Conservation (phyloP, 2,888 invertebrate species). For the Omphaloscelis lunosa region DNA sequence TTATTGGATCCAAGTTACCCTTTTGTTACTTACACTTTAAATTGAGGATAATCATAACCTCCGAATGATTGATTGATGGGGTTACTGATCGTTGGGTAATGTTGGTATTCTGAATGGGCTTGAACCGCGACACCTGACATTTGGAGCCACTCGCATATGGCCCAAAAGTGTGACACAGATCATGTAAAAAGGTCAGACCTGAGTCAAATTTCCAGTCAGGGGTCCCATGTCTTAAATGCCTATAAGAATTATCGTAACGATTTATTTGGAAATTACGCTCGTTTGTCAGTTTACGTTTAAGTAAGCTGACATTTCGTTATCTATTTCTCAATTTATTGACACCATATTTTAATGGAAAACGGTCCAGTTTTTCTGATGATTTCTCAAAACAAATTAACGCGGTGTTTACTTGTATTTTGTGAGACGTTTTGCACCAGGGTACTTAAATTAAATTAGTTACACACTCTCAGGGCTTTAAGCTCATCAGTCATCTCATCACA, state of each 20-base stretch:
- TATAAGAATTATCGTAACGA: conserved; percentile 51
- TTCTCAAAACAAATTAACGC: conserved; percentile 40
- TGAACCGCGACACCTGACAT: conserved; percentile 72
- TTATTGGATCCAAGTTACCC: conserved; percentile 62
- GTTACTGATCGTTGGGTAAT: conserved; percentile 69
- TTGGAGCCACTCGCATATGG: conserved; percentile 66
- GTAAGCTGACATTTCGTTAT: conserved; percentile 60
- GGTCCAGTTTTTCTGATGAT: conserved; percentile 37
- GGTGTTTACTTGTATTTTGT: conserved; percentile 20
- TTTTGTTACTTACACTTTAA: conserved; percentile 67
- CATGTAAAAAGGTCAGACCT: conserved; percentile 68
- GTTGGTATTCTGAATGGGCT: conserved; percentile 68
- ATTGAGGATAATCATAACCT: conserved; percentile 75
- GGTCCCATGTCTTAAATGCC: conserved; percentile 59
- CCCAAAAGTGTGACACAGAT: conserved; percentile 69
- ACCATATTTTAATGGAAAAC: conserved; percentile 49
- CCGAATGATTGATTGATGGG: conserved; percentile 72
- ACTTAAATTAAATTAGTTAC: conserved; percentile 13
- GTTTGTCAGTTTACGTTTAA: conserved; percentile 47
- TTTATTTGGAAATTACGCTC: conserved; percentile 51
- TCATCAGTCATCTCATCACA: too few relatives aligned
- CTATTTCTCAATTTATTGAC: conserved; percentile 59
- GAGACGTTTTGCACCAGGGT: neutral
- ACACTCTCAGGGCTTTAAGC: neutral
- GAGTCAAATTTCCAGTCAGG: conserved; percentile 58